Percentiles rank a stretch among this genome's conserved stretches.
phyloP scores from a whole-genome alignment of 2,113 vertebrate species.

The Grammomys dolichurus region DNA sequence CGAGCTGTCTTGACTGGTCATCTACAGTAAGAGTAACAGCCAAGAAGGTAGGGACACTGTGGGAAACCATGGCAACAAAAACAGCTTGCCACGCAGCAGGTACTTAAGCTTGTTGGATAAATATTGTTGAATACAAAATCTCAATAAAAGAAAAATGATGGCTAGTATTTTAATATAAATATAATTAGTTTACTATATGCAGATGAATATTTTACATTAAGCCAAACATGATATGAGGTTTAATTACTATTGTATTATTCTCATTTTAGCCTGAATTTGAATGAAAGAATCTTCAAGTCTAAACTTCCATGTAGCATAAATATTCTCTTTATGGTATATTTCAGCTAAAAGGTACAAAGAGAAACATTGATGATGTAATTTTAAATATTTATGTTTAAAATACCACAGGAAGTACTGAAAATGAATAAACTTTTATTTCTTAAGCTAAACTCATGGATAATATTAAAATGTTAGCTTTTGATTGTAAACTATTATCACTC shows the following conservation, averaged over 20 bases:
- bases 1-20: neutral
- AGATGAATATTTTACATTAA: slow-evolving; percentile 38
- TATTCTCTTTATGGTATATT: neutral
- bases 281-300: slow-evolving; percentile 11
- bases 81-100: neutral
- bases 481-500: slow-evolving; percentile 22
- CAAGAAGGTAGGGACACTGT: neutral
- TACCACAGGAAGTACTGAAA: neutral
- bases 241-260: neutral
- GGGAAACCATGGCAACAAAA: neutral
- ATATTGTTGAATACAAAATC: neutral
- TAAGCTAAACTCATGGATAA: slow-evolving; percentile 2
- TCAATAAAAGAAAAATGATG: neutral
- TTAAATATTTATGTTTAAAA: slow-evolving; percentile 55
- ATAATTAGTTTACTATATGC: neutral
- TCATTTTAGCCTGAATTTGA: slow-evolving; percentile 38
- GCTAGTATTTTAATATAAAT: neutral
- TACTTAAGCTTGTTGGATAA: neutral
- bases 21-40: neutral
- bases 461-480: slow-evolving; percentile 25
- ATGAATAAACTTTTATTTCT: neutral
- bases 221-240: neutral
- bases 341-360: slow-evolving; percentile 27
- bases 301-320: slow-evolving; percentile 17
- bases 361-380: slow-evolving; percentile 19